phyloP scores from a whole-genome alignment of 1,140 invertebrate species.

The Plutomurus gul region DNA sequence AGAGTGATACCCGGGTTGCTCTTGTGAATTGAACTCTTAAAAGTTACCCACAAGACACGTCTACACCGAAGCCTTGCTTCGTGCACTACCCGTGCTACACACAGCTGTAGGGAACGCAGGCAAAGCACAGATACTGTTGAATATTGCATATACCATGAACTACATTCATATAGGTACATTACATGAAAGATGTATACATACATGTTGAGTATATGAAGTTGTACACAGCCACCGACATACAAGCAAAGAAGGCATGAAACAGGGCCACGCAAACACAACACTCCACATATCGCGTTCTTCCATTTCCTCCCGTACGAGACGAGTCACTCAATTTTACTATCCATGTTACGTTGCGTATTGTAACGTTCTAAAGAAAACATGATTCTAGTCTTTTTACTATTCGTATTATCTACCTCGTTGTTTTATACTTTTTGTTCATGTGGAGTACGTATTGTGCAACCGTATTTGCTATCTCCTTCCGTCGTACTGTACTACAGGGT shows the following conservation, averaged over 20 bases:
- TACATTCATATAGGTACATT: background rate
- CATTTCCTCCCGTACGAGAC: background rate
- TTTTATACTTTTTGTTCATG: background rate
- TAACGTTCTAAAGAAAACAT: background rate
- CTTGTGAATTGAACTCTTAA: slow-evolving; percentile 25
- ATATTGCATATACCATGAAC: too few species aligned
- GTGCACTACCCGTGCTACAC: too few species aligned
- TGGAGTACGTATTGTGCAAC: background rate
- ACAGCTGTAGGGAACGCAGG: too few species aligned
- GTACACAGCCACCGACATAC: background rate
- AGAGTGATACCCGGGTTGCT: background rate
- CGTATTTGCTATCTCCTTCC: background rate
- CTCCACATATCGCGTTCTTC: background rate
- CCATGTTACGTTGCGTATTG: background rate
- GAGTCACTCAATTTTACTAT: background rate
- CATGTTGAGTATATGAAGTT: background rate
- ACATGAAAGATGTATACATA: background rate
- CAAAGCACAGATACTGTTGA: background rate
- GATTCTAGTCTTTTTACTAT: background rate
- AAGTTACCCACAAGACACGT: slow-evolving; percentile 1
- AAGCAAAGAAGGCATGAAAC: background rate
- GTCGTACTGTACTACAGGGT: too few species aligned
- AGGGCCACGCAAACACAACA: too few species aligned
- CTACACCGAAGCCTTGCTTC: background rate
- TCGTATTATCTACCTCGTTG: background rate